Base-by-base conservation (phyloP, 1,140 invertebrate species). In the Rhizoglyphus robini region DNA sequence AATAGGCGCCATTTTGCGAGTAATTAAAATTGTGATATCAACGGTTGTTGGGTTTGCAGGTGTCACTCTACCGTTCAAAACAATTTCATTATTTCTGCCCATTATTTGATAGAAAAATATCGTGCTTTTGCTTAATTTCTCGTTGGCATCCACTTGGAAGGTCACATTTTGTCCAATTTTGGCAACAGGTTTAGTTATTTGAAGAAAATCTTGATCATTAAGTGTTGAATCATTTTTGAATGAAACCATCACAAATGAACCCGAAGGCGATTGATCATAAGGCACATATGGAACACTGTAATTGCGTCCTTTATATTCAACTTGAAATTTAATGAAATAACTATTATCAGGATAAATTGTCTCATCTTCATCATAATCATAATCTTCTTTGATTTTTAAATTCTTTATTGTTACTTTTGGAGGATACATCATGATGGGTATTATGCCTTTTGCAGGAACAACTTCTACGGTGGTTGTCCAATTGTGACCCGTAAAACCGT, bases 11-110 rank as follows among this genome's bases (percentile, higher is more conserved):
- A 63, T 63, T 13, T 25, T 31, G 13, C 13, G 23, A 5, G 15
- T 46, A 5, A 15, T 36, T 8, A 15, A 4, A 30, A 60, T 27
- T 5, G 49, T 20, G 5, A 51, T 11, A 8, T 4, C 20, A 20
- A 51, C 5, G 8, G 5, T 11, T 4, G 8, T 11, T 51, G 11
- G 5, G 25, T 51, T 51, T 11, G 49, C 49, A 13, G 5, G 72
- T 70, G 66, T 73, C 71, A 15, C 69, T 73, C 82, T 79, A 88
- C 76, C n/a, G 84, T 83, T 64, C 83, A 82, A 1, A 84, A 82
- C 15, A 83, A 73, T 1, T 92, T 76, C 27, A 96, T 84, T 73
- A 91, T 86, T 2, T 91, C 91, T 81, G 18, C 90, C 89, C 63
- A 97, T 79, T 46, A 97, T 72, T 58, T 76, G 71, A 68, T 75